A percentile compares a stretch with the other conserved stretches of the same genome.
Evolutionary conservation across 35 echinoderm and acorn worm species (phyloP).

Genomic region (Heliocidaris erythrogramma): DNA sequence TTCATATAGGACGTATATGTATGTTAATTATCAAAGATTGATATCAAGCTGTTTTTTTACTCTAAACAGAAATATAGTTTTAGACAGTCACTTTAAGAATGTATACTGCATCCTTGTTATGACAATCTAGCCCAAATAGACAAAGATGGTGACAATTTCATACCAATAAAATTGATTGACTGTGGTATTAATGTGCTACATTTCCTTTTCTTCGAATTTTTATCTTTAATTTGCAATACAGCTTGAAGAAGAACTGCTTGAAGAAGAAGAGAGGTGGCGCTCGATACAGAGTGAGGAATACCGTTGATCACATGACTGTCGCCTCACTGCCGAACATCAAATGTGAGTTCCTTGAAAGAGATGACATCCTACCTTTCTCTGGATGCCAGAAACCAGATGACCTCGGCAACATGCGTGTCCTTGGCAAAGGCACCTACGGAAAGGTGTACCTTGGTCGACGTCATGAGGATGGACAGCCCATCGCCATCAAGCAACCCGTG

Average conservation of each 20-base stretch:
- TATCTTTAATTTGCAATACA: not conserved
- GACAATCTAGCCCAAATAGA: too few relatives aligned
- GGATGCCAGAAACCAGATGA: not conserved
- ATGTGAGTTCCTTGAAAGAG: not conserved
- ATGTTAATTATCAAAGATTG: too few relatives aligned
- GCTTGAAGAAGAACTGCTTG: conserved; percentile 27
- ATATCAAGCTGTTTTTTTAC: too few relatives aligned
- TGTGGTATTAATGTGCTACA: too few relatives aligned
- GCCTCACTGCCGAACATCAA: not conserved
- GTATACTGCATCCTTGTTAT: too few relatives aligned
- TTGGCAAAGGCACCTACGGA: conserved; percentile 36
- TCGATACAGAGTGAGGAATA: not conserved
- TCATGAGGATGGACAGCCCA: not conserved
- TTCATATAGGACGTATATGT: too few relatives aligned
- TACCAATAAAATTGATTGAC: too few relatives aligned
- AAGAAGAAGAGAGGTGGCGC: too few relatives aligned
- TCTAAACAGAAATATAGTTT: too few relatives aligned
- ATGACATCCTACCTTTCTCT: not conserved
- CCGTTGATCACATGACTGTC: not conserved
- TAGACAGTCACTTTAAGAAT: too few relatives aligned
- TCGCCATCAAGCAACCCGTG: not conserved
- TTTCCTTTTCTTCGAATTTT: too few relatives aligned
- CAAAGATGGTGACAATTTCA: too few relatives aligned
- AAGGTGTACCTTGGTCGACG: conserved; percentile 23
- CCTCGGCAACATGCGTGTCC: not conserved